Evolutionary conservation across 2,888 invertebrate species (phyloP), one percentile per base, ranked within the genome.

Genomic region (Actias luna): DNA sequence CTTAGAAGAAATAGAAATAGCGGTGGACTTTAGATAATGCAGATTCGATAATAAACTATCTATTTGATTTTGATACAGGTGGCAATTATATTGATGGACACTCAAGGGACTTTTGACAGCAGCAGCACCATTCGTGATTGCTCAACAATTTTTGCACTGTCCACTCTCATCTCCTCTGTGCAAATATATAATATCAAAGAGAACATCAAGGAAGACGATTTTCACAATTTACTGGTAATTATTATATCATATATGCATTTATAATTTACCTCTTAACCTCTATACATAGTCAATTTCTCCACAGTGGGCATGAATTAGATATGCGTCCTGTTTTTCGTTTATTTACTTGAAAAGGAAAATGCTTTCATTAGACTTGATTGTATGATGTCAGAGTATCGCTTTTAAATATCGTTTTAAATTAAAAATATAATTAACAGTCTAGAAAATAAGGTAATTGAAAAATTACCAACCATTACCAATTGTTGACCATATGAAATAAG

Each of bases 81-180:
- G 60, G 97, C 96, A 63, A 94, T 98, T 27, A 93, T 98, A 68
- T 87, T 98, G 76, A 94, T 98, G 67, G 94, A 98, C 84, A 98
- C 98, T 27, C 98, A 98, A 89, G 96, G 98, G 66, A 96, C 98
- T 46, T 99, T 98, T 92, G 98, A 98, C 87, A 97, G 96, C 83
- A 96, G 97, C 85, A 97, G 97, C 70, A 98, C 98, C 4, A 97
- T 98, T 16, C 95, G 96, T 68, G 98, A 99, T 87, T 98, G 98
- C 89, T 98, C 98, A 31, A 98, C 72, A 1, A 64, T 74, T 35
- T 72, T 74, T 55, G 72, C 74, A 5, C 64, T 99, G 36, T 98
- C 98, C 85, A 98, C 98, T 33, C 98, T 98, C 97, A 89, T 98
- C 66, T 97, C 98, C 66, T 98, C 98, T 29, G 96, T 98, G 62